Evolutionary conservation across 2,888 invertebrate genomes (phyloP), one percentile per base, ranked within the genome.

Genomic region (Choristoneura rosaceana): DNA sequence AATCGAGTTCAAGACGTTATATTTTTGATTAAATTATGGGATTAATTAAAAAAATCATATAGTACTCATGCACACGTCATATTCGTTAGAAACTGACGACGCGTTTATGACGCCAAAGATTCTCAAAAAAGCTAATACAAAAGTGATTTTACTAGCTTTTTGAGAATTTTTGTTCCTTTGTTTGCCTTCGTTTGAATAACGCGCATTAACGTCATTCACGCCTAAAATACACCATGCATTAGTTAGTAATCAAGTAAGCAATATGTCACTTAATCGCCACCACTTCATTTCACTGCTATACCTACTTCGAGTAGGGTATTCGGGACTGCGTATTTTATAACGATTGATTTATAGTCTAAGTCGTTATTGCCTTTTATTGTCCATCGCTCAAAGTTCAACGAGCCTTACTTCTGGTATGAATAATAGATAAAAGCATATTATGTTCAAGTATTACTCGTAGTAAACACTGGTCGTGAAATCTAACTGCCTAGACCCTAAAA

Each of bases 331-430:
- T 69, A 60, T 60, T 59, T 65, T 59, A 70, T 79, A 79, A 79
- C 76, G 74, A 80, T 78, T 87, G 87, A 89, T 89, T 89, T 88
- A 90, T 87, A 68, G 80, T 74, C 77, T 60, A 76, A 81, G 80
- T 84, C 81, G 82, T 88, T 88, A 86, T 82, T 87, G 83, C 81
- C 81, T 80, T 87, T 89, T 90, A 92, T 90, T 88, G 85, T 82
- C 88, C 87, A 91, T 90, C 87, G 87, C 89, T 91, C 89, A 91
- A 87, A 83, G 83, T 85, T 87, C 90, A 69, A 71, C 67, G 74
- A 67, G 66, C 69, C 15, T 33, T 62, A 62, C 55, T 45, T 55
- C 12, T 25, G 62, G 47, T 69, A 73, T 63, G 61, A 71, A 66
- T 55, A 66, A 61, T 60, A 71, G 52, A 71, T 66, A 71, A 66